Base-by-base conservation (phyloP, 2,797 vertebrate species). In the Pelochelys cantorii region DNA sequence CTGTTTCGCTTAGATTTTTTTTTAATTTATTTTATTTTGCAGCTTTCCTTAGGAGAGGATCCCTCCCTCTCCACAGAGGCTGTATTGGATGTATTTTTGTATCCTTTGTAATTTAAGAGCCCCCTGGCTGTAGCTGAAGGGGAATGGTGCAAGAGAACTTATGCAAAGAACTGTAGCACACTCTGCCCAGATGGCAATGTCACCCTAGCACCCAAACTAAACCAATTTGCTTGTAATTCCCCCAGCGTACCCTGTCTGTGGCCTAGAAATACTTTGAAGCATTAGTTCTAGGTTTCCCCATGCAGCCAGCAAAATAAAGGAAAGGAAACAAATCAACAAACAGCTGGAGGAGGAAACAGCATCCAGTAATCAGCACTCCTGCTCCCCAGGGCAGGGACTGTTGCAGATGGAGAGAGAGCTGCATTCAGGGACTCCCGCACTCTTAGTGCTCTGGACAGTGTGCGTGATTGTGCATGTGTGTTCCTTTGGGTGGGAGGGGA, bases 251-350 rank as follows among this genome's bases (percentile, higher is more conserved):
- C 59, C 34, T 60, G 25, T n/a, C 56, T 74, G 75, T 34, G 18
- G 48, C 82, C 78, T 77, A 34, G 68, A 57, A 75, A 31, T 56
- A 59, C 68, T 78, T 85, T 88, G 59, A 56, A 85, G 81, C 71
- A 29, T 77, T 65, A 23, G 34, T 81, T 74, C 53, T 55, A 65
- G 22, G 29, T 29, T 85, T 78, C 55, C 48, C 77, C 56, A 92
- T 31, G 22, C n/a, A 27, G 71, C 20, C 62, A 79, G 59, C 55
- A 42, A 77, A 77, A 15, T 52, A 55, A 53, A 53, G 57, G 52
- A 87, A 71, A 25, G 48, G 56, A 88, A 85, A 81, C 59, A 81
- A 88, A 92, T 77, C 79, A 82, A 88, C 90, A 71, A 83, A 82
- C 56, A 85, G 71, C 71, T 84, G 71, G 57, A 85, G 71, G 37